Evolutionary conservation across 1,140 invertebrate species (phyloP), one percentile per base, ranked within the genome.

Genomic region (Bombus sibiricus): DNA sequence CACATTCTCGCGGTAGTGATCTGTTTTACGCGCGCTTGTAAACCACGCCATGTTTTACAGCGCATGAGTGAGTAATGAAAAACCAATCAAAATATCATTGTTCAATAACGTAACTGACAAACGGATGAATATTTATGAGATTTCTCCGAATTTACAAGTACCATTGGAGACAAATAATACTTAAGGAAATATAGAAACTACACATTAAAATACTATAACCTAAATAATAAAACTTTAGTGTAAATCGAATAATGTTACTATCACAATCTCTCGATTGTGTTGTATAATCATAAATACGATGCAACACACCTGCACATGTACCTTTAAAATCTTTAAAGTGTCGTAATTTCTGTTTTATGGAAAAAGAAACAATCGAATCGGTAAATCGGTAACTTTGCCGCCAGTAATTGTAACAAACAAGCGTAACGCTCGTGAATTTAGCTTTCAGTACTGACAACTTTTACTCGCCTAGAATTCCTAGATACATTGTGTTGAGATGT

Each of bases 381-480:
- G 22, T 8, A n/a, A 1, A 39, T 28, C 22, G 28, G 22, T 39
- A 62, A 62, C 47, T 83, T 77, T 83, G 43, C 73, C 81, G 73
- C 73, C 43, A 53, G 34, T 59, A 28, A 53, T 53, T 53, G 5
- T 53, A 53, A n/a, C 4, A 37, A 75, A 75, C 25, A 2, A 62
- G 22, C 22, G 0, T 32, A 2, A 81, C 9, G 13, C 15, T 68
- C 37, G n/a, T 43, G 32, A 80, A 80, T 2, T 39, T 80, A 15
- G 4, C 12, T n/a, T 15, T 43, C 12, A 47, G 25, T 69, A 13
- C 32, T 68, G 22, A 15, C 39, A 79, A 79, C 64, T 0, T 32
- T n/a, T 3, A 41, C 10, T 1, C 4, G 9, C 8, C 37, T 37
- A 47, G 18, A 10, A 6, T 25, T 10, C 8, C 12, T 68, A n/a